A percentile compares a stretch with the other conserved stretches of the same genome.
These are phyloP conservation scores for Armadillidium nasatum DNA, from an alignment of 1,140 invertebrate species.

Conservation along the genomic window DNA sequence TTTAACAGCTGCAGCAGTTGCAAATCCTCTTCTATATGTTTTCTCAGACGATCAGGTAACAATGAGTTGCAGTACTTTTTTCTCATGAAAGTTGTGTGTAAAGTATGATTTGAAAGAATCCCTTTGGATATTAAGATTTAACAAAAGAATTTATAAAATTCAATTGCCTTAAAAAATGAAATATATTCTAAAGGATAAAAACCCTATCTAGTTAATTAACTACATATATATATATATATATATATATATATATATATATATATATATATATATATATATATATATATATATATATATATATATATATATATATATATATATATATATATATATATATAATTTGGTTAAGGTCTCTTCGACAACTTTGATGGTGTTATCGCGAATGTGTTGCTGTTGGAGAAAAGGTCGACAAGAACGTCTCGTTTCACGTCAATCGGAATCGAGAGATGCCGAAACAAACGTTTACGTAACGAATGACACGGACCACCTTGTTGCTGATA, in stretches of 20 bases:
- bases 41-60: constrained; percentile 38
- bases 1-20: constrained; percentile 36
- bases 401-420: constrained; percentile 33
- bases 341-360: constrained; percentile 33
- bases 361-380: constrained; percentile 35
- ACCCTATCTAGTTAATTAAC: no score
- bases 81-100: no score
- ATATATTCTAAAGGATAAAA: no score
- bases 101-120: no score
- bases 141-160: no score
- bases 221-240: no score
- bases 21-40: constrained; percentile 40
- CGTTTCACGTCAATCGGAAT: constrained; percentile 30
- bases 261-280: no score
- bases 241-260: background rate
- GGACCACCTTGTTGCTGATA: constrained; percentile 36
- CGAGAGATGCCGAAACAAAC: constrained; percentile 35
- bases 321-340: background rate
- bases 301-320: background rate
- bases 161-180: no score
- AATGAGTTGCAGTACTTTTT: background rate
- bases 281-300: background rate
- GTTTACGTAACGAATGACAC: constrained; percentile 40
- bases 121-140: no score
- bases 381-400: constrained; percentile 41